Evolutionary conservation across 2,113 vertebrate genomes (phyloP).

Genomic region (Notiomystis cincta): DNA sequence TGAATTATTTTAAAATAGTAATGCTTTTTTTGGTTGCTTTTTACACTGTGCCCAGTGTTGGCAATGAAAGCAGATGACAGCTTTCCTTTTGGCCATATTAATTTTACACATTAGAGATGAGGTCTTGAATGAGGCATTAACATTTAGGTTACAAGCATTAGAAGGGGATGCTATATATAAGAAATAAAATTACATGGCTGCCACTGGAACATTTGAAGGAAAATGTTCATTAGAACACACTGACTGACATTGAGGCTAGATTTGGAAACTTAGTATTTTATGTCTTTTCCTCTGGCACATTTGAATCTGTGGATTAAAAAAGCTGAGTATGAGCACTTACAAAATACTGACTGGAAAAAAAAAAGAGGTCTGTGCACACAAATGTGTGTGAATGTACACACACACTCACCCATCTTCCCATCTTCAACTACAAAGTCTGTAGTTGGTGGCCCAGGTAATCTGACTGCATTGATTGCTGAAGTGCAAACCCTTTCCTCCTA

Average conservation of each 20-base stretch:
- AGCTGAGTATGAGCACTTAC: not conserved
- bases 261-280: not conserved
- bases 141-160: not conserved
- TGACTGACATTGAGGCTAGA: not conserved
- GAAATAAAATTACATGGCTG: not conserved
- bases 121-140: not conserved
- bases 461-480: not conserved
- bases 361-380: not conserved
- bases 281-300: not conserved
- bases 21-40: not conserved
- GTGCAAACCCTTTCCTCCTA: not conserved
- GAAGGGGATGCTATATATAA: not conserved
- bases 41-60: not conserved
- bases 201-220: not conserved
- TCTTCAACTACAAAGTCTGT: not conserved
- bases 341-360: not conserved
- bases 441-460: not conserved
- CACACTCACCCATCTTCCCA: not conserved
- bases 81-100: not conserved
- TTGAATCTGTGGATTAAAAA: not conserved
- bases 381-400: fast-evolving
- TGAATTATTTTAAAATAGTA: not conserved
- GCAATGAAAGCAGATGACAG: not conserved
- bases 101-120: not conserved
- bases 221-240: not conserved